Conservation (phyloP, 1,140 invertebrate species). For the Aethina tumida region DNA sequence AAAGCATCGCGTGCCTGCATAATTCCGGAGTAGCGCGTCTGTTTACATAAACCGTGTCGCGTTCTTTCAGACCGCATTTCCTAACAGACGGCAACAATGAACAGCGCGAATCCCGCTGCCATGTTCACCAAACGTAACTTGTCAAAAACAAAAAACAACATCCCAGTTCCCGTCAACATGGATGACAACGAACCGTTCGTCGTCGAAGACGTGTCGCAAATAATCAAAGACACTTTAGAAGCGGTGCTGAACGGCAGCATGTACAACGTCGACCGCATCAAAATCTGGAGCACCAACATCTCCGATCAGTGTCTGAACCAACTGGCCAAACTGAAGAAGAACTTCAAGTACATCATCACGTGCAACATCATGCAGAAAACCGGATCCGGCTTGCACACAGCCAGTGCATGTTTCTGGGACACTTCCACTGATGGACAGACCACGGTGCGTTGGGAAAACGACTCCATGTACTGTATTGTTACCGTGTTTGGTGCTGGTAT, state of each 20-base stretch:
- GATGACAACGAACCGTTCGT: conserved; percentile 34
- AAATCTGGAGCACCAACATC: conserved; percentile 91
- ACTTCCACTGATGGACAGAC: conserved; percentile 91
- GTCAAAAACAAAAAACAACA: too few relatives aligned
- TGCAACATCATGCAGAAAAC: conserved; percentile 98
- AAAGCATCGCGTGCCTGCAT: too few relatives aligned
- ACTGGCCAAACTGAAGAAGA: conserved; percentile 89
- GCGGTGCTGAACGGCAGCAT: conserved; percentile 85
- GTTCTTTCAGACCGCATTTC: too few relatives aligned
- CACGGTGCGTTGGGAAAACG: conserved; percentile 97
- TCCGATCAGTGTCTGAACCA: conserved; percentile 87
- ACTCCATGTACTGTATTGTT: conserved; percentile 94
- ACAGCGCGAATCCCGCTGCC: too few relatives aligned
- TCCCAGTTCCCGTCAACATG: too few relatives aligned
- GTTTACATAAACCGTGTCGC: too few relatives aligned
- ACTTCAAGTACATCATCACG: conserved; percentile 82
- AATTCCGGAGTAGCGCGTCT: too few relatives aligned
- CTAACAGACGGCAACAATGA: too few relatives aligned
- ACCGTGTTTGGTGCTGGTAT: conserved; percentile 30
- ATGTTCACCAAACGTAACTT: too few relatives aligned
- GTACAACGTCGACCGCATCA: conserved; percentile 93
- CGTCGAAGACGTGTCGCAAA: conserved; percentile 79
- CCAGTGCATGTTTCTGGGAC: conserved; percentile 96
- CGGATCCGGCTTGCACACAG: conserved; percentile 93
- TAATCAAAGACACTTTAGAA: conserved; percentile 96